Evolutionary conservation across 2,888 invertebrate genomes (phyloP), one percentile per base, ranked within the genome.

Genomic region (Campoletis raptor): DNA sequence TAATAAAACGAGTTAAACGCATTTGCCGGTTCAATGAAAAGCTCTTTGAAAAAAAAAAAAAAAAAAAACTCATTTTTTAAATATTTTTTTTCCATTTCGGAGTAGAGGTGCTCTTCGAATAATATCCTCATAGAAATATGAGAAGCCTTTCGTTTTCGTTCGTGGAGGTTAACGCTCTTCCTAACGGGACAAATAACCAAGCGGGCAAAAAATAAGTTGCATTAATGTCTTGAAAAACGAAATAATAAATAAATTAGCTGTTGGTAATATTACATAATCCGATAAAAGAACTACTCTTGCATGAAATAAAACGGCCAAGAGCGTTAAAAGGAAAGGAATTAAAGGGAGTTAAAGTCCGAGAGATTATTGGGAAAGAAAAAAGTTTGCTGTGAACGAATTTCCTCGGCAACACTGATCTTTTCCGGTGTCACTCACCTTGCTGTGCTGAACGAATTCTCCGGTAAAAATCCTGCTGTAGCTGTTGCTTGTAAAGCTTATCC

Each of bases 351-450:
- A 36, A 36, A 37, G 54, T 10, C 0, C 15, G 45, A n/a, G 15
- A n/a, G 21, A 10, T 18, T 64, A 45, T 48, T 36, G 40, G 10
- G 6, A 54, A 52, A 40, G 7, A 8, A 42, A 52, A 81, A 57
- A 37, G 21, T 61, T 21, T 12, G 64, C 57, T 72, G 1, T 64
- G 67, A 83, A 83, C 83, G 42, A 61, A 83, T 81, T 81, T 78
- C 83, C 64, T 79, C 45, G 74, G 70, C 83, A 80, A 67, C 79
- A 77, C 72, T 77, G 77, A n/a, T 72, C 57, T 42, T 86, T 81
- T 67, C 54, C 73, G 45, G 78, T 81, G 78, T 78, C 83, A 86
- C 86, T 86, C 81, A 86, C 86, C 86, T 77, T 78, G 78, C 73
- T 84, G 45, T 54, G 83, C 83, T 67, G 81, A 52, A 66, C 73